These are phyloP conservation scores for Urechis unicinctus DNA, from an alignment of 2,888 invertebrate genomes.

Conservation along the genomic window DNA sequence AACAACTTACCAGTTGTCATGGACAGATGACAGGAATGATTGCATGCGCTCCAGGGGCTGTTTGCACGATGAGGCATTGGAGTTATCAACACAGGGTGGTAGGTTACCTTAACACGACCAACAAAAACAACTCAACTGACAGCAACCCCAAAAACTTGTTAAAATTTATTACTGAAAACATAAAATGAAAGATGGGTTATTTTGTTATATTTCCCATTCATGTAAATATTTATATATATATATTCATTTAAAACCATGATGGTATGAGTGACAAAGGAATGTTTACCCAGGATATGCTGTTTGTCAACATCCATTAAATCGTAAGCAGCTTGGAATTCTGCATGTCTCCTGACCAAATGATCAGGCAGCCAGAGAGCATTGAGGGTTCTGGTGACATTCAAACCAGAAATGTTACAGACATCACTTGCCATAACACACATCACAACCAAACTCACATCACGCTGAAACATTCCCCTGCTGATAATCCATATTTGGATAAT, in stretches of 20 bases:
- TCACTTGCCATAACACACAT: no score
- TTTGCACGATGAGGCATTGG: constrained; percentile 29
- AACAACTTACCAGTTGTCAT: constrained; percentile 61
- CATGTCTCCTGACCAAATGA: constrained; percentile 54
- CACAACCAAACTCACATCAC: no score
- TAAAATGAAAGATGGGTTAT: neutral
- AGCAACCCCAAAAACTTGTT: no score
- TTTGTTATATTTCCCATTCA: neutral
- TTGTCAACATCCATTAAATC: constrained; percentile 71
- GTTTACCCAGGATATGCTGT: constrained; percentile 43
- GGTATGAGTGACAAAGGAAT: no score
- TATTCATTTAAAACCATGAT: no score
- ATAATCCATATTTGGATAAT: no score
- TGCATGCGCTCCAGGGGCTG: constrained; percentile 75
- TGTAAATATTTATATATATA: constrained; percentile 3
- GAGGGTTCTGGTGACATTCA: constrained; percentile 9
- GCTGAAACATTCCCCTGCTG: no score
- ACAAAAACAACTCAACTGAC: no score
- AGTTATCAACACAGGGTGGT: constrained; percentile 33
- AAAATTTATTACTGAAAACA: constrained; percentile 2
- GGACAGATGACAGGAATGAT: constrained; percentile 68
- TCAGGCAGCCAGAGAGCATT: constrained; percentile 70
- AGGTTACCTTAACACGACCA: no score
- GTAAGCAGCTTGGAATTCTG: constrained; percentile 65
- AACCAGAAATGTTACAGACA: neutral